These are phyloP conservation scores for Nothocercus nigrocapillus DNA, from an alignment of 2,113 vertebrate genomes.

Conservation along the genomic window DNA sequence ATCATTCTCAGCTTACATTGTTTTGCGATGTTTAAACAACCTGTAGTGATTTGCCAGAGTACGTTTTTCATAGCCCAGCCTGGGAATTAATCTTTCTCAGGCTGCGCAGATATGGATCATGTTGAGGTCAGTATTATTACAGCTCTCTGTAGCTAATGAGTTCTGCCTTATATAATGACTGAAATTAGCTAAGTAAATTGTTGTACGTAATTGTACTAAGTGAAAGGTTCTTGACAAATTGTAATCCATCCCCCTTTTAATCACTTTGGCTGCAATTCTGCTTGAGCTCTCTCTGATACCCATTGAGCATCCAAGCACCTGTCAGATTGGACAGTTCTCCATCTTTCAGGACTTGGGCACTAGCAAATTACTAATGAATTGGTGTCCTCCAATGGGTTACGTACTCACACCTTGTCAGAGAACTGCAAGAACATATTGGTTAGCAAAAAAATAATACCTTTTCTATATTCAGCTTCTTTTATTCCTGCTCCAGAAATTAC, in stretches of 20 bases:
- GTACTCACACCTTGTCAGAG: not conserved
- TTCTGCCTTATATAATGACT: not conserved
- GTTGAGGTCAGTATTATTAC: not conserved
- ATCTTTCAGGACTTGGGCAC: not conserved
- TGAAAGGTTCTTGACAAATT: not conserved
- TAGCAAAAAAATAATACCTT: not conserved
- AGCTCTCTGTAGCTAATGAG: slow-evolving; percentile 4
- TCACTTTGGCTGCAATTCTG: not conserved
- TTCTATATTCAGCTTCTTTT: not conserved
- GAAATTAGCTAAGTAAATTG: slow-evolving; percentile 42
- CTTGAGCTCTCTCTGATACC: not conserved
- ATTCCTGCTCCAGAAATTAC: not conserved
- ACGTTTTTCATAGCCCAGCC: not conserved
- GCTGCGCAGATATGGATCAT: not conserved
- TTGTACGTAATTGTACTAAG: not conserved
- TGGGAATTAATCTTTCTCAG: not conserved
- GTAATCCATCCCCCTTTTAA: slow-evolving; percentile 3
- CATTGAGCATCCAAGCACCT: not conserved
- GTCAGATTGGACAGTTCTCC: not conserved
- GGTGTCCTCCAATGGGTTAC: not conserved
- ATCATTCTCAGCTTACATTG: not conserved
- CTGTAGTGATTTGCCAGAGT: not conserved
- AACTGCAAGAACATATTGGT: not conserved
- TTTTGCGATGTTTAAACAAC: not conserved
- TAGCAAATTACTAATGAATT: not conserved